Evolutionary conservation across 2,888 invertebrate species (phyloP).

Genomic region (Fragum fragum): DNA sequence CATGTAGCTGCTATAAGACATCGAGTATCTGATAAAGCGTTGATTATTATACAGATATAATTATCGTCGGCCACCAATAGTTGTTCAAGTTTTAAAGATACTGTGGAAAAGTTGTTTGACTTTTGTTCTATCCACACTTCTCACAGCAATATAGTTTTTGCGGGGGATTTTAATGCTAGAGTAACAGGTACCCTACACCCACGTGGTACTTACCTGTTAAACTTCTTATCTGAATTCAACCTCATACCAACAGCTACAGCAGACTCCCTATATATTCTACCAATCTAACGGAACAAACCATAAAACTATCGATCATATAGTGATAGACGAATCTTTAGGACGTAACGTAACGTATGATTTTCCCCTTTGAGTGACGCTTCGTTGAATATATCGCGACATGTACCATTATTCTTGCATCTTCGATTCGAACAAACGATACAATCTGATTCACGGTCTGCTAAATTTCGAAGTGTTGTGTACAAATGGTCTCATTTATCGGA

Average conservation of each 20-base stretch:
- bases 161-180: constrained; percentile 1
- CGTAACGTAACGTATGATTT: neutral
- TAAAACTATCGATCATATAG: neutral
- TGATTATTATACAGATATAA: neutral
- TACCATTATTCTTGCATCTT: neutral
- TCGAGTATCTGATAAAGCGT: no score
- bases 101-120: neutral
- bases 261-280: neutral
- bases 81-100: neutral
- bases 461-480: neutral
- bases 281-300: neutral
- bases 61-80: neutral
- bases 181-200: neutral
- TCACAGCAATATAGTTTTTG: neutral
- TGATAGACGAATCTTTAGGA: neutral
- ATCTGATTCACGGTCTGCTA: neutral
- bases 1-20: constrained; percentile 21
- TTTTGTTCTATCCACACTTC: neutral
- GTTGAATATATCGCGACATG: constrained; percentile 7
- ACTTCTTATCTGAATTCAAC: neutral
- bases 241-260: neutral
- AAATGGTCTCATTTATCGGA: neutral
- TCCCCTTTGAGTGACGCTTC: neutral
- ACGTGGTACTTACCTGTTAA: neutral
- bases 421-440: neutral